phyloP scores from a whole-genome alignment of 2,113 vertebrate genomes.

The Periophthalmus modestus region DNA sequence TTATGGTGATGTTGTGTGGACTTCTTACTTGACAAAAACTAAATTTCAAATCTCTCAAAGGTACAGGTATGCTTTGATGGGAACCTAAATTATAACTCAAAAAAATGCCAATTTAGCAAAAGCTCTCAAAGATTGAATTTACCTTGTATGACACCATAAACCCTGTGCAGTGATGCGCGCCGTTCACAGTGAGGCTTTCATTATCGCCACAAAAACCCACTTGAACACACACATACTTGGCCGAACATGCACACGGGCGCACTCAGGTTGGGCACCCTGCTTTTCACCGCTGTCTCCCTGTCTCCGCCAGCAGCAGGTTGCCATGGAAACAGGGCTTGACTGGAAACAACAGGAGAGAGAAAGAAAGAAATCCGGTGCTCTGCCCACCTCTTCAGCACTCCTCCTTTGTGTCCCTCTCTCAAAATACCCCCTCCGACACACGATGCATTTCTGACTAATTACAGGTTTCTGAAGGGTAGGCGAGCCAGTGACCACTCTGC shows the following conservation, averaged over 20 bases:
- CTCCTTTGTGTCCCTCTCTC: constrained; percentile 73
- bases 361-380: constrained; percentile 77
- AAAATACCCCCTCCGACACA: constrained; percentile 54
- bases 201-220: constrained; percentile 29
- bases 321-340: constrained; percentile 84
- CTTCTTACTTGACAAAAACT: background rate
- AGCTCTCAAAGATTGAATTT: constrained; percentile 5
- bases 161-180: constrained; percentile 23
- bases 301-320: constrained; percentile 76
- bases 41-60: background rate
- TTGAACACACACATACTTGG: constrained; percentile 19
- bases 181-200: constrained; percentile 41
- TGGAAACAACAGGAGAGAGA: constrained; percentile 81
- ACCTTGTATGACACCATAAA: constrained; percentile 22
- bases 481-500: constrained; percentile 61
- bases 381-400: constrained; percentile 76
- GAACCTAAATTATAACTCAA: background rate
- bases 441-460: constrained; percentile 70
- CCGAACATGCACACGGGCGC: constrained; percentile 29
- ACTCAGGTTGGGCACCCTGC: constrained; percentile 74
- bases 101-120: background rate
- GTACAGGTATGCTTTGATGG: too few species aligned
- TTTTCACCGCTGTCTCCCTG: constrained; percentile 77
- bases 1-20: background rate
- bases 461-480: constrained; percentile 59